These are phyloP conservation scores for Argynnis bischoffii DNA, from an alignment of 2,888 invertebrate genomes.

Conservation along the genomic window DNA sequence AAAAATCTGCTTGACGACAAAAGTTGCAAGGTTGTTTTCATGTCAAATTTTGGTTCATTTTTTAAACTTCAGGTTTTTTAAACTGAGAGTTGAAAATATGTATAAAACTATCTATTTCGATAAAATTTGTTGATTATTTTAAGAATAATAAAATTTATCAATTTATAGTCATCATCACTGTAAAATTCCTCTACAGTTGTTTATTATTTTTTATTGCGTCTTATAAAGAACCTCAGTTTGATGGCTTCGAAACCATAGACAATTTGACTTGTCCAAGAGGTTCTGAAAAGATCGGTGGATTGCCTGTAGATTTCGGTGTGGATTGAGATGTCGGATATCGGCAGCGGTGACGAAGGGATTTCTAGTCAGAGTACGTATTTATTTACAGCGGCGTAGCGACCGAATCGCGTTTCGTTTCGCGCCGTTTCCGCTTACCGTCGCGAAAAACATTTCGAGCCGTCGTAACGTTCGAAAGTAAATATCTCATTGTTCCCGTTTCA, in stretches of 20 bases:
- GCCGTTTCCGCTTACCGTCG: constrained; percentile 57
- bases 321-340: constrained; percentile 89
- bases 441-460: constrained; percentile 56
- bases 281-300: constrained; percentile 77
- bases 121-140: background rate
- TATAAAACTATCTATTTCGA: background rate
- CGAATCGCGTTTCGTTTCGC: constrained; percentile 49
- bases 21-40: constrained; percentile 44
- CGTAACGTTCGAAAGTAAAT: constrained; percentile 76
- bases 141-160: background rate
- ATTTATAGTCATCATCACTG: background rate
- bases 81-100: background rate
- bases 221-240: constrained; percentile 60
- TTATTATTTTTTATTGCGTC: constrained; percentile 34
- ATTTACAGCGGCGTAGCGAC: constrained; percentile 58
- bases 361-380: constrained; percentile 89
- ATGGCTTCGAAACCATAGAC: constrained; percentile 72
- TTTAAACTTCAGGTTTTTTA: background rate
- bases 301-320: constrained; percentile 79
- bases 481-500: constrained; percentile 81
- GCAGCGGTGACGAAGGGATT: constrained; percentile 90
- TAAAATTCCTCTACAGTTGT: constrained; percentile 8
- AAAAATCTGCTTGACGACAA: constrained; percentile 42
- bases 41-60: constrained; percentile 9
- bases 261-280: constrained; percentile 62